A percentile compares a stretch with the other conserved stretches of the same genome.
phyloP scores from a whole-genome alignment of 2,797 vertebrate genomes.

The Myotis daubentonii region DNA sequence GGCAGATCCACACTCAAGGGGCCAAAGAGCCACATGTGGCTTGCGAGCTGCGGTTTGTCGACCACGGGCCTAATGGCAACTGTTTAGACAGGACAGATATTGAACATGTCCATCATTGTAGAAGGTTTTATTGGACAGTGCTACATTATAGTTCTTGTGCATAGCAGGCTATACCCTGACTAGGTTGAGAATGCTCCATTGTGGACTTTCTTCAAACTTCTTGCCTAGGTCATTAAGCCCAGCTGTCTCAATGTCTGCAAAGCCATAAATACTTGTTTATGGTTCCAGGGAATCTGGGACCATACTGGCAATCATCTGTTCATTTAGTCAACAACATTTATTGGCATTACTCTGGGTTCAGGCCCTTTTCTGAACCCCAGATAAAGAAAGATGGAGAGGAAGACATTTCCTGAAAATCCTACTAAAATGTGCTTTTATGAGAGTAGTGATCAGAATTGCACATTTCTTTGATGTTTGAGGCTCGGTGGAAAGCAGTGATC shows the following conservation, averaged over 20 bases:
- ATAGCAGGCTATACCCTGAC: background rate
- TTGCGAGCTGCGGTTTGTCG: too few species aligned
- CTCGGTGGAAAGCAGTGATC: background rate
- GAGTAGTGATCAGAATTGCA: background rate
- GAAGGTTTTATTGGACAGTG: background rate
- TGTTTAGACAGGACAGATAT: background rate
- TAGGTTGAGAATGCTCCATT: background rate
- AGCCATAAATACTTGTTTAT: background rate
- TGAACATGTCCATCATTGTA: background rate
- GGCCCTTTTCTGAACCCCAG: background rate
- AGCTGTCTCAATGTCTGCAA: background rate
- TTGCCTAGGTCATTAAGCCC: background rate
- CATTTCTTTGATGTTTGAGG: background rate
- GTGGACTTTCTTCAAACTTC: background rate
- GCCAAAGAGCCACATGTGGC: too few species aligned
- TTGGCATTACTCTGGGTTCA: background rate
- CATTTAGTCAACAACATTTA: background rate
- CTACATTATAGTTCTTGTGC: background rate
- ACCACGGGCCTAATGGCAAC: background rate
- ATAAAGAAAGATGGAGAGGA: background rate
- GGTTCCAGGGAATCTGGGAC: background rate
- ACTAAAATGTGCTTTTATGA: constrained; percentile 14
- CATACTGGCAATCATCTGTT: background rate
- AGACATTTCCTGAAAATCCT: background rate
- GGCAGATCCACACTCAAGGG: too few species aligned